Base-by-base conservation (phyloP, 2,888 invertebrate species). In the Carterocephalus palaemon region DNA sequence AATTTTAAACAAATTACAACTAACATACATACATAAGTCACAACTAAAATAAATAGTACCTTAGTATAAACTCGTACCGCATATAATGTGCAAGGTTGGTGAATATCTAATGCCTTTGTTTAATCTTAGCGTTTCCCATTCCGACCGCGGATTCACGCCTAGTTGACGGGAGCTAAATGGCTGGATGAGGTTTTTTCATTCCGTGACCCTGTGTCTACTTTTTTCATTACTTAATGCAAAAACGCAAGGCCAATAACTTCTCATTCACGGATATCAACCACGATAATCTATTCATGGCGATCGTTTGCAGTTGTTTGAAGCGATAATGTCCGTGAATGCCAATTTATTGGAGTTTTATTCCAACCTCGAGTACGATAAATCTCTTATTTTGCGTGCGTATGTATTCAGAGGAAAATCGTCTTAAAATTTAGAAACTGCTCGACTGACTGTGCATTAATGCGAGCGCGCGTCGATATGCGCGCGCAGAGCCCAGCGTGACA, bases 91-190 rank as follows among this genome's bases (percentile, higher is more conserved):
- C 77, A 77, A 83, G 82, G 83, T 63, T 73, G 60, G 49, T 51
- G 52, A 60, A 74, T 71, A 75, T 80, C 76, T 71, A 75, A 77
- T 70, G 72, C 70, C 74, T 82, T 83, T 82, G 78, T 80, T 70
- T 72, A 59, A 64, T 60, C 58, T 60, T 64, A 57, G 55, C 48
- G 46, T 65, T 70, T 75, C 57, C 70, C 71, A 70, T 72, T 73
- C 65, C 67, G 64, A 56, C 63, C 66, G 59, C 83, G 86, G 86
- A 85, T 81, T 75, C 68, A 86, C 82, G 86, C 68, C 63, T 75
- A 75, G 81, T 79, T 82, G 75, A 74, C 74, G 75, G 69, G 69
- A 68, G 68, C 69, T 83, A 83, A 84, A 81, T 71, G 69, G 65
- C 70, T 74, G 71, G 67, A 73, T 81, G 74, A 73, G 66, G 72